These are phyloP conservation scores for Synergus itoensis DNA, from an alignment of 2,888 invertebrate species.

Conservation along the genomic window DNA sequence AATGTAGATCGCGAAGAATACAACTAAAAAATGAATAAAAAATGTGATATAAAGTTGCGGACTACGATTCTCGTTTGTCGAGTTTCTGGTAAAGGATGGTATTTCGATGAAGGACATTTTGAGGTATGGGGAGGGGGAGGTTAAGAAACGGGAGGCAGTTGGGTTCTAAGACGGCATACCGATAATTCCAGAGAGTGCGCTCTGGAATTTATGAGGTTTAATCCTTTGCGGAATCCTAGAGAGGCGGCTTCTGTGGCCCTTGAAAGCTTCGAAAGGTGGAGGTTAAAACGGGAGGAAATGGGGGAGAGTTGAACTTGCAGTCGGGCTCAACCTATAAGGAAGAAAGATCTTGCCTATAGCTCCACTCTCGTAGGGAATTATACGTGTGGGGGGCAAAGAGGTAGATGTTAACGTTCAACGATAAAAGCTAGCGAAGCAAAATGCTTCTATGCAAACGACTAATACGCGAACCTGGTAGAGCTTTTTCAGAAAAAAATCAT, in stretches of 20 bases:
- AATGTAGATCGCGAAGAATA: constrained; percentile 10
- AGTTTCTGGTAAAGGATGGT: constrained; percentile 24
- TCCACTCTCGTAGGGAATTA: constrained; percentile 27
- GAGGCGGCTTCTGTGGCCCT: constrained; percentile 38
- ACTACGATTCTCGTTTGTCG: constrained; percentile 1
- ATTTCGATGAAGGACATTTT: constrained; percentile 34
- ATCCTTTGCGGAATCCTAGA: constrained; percentile 65
- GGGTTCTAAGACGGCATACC: constrained; percentile 53
- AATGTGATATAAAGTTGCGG: not conserved
- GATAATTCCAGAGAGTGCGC: constrained; percentile 55
- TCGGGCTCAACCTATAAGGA: constrained; percentile 33
- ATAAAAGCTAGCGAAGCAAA: constrained; percentile 56
- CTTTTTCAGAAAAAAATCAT: not conserved
- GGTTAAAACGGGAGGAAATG: not conserved
- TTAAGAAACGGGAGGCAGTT: constrained; percentile 46
- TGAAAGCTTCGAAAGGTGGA: constrained; percentile 9
- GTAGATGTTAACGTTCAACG: constrained; percentile 52
- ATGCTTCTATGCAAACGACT: constrained; percentile 52
- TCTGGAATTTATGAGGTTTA: constrained; percentile 69
- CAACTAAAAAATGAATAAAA: constrained; percentile 10
- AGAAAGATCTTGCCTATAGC: constrained; percentile 43
- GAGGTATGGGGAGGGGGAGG: constrained; percentile 36
- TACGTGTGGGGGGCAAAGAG: not conserved
- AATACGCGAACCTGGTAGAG: constrained; percentile 44
- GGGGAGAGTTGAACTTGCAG: constrained; percentile 46